Percentiles rank a stretch among this genome's conserved stretches.
These are phyloP conservation scores for Euglossa dilemma DNA, from an alignment of 1,140 invertebrate species.

Conservation along the genomic window DNA sequence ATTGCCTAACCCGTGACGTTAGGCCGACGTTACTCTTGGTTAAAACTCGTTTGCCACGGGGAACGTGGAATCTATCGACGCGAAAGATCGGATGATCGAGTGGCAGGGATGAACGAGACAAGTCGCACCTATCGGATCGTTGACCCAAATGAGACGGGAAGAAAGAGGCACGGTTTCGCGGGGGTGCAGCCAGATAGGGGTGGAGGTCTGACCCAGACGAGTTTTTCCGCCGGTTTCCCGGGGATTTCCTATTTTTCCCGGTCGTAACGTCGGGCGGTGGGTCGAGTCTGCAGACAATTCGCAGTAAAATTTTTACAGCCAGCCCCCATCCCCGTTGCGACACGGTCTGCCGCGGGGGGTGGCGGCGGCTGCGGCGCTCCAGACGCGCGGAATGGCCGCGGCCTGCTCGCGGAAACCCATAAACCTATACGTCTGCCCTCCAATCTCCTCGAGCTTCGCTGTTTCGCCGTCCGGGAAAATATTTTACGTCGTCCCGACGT, in stretches of 20 bases:
- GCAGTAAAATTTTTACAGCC: constrained; percentile 83
- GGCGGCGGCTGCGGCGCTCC: constrained; percentile 57
- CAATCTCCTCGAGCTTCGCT: constrained; percentile 65
- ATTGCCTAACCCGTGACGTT: too few species aligned
- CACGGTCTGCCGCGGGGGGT: constrained; percentile 30
- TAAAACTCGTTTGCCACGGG: too few species aligned
- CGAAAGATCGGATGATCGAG: too few species aligned
- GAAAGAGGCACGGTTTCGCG: not conserved
- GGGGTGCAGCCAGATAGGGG: not conserved
- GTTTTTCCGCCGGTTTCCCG: constrained; percentile 76
- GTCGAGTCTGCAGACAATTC: constrained; percentile 81
- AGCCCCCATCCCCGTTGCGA: constrained; percentile 63
- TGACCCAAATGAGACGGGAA: constrained; percentile 65
- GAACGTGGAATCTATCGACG: too few species aligned
- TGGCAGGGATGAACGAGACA: not conserved
- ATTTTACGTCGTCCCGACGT: constrained; percentile 62
- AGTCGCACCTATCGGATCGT: constrained; percentile 29
- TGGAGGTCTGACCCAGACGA: constrained; percentile 77
- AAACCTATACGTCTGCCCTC: constrained; percentile 76
- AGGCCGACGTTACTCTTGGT: too few species aligned
- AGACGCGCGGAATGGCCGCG: constrained; percentile 76
- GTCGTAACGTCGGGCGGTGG: constrained; percentile 71
- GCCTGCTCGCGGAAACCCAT: constrained; percentile 79
- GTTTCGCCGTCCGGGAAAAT: constrained; percentile 48
- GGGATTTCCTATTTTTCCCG: constrained; percentile 77